phyloP scores from a whole-genome alignment of 1,140 invertebrate species.

The Drosophila nebulosa region DNA sequence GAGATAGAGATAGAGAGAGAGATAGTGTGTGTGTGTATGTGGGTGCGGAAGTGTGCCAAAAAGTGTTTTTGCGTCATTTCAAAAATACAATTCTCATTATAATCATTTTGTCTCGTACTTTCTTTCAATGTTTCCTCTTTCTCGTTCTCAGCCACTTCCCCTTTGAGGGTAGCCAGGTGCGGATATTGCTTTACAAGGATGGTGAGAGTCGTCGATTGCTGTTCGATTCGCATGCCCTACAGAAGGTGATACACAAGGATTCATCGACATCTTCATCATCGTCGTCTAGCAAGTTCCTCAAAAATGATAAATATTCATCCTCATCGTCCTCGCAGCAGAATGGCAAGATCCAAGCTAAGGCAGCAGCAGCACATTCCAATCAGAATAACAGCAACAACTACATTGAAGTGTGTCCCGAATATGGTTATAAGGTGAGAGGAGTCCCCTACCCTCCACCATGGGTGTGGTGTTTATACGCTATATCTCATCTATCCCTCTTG shows the following conservation, averaged over 20 bases:
- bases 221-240: conserved; percentile 90
- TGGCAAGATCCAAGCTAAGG: conserved; percentile 65
- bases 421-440: conserved; percentile 69
- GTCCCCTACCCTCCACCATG: no score
- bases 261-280: conserved; percentile 21
- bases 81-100: background rate
- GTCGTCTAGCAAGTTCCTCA: conserved; percentile 50
- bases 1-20: background rate
- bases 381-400: conserved; percentile 60
- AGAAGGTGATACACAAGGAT: conserved; percentile 81
- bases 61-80: background rate
- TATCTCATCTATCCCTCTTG: no score
- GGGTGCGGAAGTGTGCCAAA: background rate
- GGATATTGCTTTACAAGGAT: conserved; percentile 92
- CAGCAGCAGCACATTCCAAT: conserved; percentile 62
- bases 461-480: no score
- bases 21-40: background rate
- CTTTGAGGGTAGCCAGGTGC: conserved; percentile 85
- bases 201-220: conserved; percentile 91
- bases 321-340: conserved; percentile 52
- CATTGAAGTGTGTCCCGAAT: conserved; percentile 76
- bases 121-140: background rate
- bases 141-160: conserved; percentile 80
- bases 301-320: conserved; percentile 55
- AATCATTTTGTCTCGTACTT: background rate